phyloP scores from a whole-genome alignment of 2,797 vertebrate genomes.

The Myoxocephalus aenaeus region DNA sequence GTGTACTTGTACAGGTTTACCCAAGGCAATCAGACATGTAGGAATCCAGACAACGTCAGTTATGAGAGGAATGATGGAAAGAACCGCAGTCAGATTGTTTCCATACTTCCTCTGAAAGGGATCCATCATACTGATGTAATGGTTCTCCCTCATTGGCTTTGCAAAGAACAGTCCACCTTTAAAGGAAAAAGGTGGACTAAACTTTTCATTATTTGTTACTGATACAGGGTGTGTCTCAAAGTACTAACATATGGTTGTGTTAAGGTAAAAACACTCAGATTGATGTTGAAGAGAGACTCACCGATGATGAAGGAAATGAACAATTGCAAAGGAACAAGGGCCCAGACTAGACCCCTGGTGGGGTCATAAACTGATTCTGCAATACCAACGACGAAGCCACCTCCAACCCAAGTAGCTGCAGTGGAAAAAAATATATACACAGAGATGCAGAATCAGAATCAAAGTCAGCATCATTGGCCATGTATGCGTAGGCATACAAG shows the following conservation, averaged over 20 bases:
- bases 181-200: neutral
- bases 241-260: too few relatives aligned
- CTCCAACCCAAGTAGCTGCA: constrained; percentile 80
- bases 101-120: constrained; percentile 64
- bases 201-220: too few relatives aligned
- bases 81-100: constrained; percentile 20
- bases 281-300: constrained; percentile 47
- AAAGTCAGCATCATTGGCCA: too few relatives aligned
- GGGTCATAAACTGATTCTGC: constrained; percentile 77
- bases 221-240: too few relatives aligned
- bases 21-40: constrained; percentile 23
- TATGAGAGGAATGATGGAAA: constrained; percentile 40
- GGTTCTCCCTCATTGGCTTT: constrained; percentile 22
- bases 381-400: constrained; percentile 74
- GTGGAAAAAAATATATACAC: neutral
- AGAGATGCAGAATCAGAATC: neutral
- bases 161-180: constrained; percentile 15
- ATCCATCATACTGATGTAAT: constrained; percentile 54
- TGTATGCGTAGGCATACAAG: too few relatives aligned
- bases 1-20: neutral
- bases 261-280: too few relatives aligned
- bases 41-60: constrained; percentile 42
- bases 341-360: constrained; percentile 74
- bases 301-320: constrained; percentile 63
- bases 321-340: constrained; percentile 25